Conservation (phyloP, 2,113 vertebrate genomes). For the Phocoena sinus region DNA sequence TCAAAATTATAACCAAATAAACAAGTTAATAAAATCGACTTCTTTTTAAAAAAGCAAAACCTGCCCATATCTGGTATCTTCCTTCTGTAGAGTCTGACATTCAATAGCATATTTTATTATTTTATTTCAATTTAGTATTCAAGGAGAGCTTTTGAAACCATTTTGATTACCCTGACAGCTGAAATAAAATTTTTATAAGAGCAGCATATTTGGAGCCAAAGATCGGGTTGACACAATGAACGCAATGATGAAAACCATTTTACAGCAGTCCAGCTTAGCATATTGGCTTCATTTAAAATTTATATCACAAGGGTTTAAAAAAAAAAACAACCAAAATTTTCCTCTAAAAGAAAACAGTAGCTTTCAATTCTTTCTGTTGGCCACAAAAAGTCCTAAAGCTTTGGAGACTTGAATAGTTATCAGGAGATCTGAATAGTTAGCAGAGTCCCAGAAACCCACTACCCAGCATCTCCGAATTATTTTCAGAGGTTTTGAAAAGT, state of each 20-base stretch:
- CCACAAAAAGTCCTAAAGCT: conserved; percentile 18
- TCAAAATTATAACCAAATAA: conserved; percentile 33
- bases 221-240: conserved; percentile 60
- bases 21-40: conserved; percentile 42
- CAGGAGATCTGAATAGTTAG: background rate
- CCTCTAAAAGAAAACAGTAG: conserved; percentile 39
- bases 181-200: conserved; percentile 62
- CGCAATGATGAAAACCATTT: conserved; percentile 57
- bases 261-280: conserved; percentile 19
- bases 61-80: conserved; percentile 34
- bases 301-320: conserved; percentile 19
- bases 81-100: conserved; percentile 33
- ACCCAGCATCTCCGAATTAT: background rate
- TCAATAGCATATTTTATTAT: conserved; percentile 51
- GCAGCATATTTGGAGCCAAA: conserved; percentile 45
- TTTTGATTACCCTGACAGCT: conserved; percentile 67
- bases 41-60: conserved; percentile 39
- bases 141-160: conserved; percentile 51
- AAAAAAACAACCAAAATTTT: background rate
- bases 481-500: conserved; percentile 21
- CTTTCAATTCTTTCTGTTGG: conserved; percentile 17
- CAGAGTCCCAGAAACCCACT: background rate
- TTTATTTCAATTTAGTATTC: conserved; percentile 58
- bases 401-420: background rate
- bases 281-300: conserved; percentile 60